Percentiles rank a stretch among this genome's conserved stretches.
Conservation (phyloP, 2,113 vertebrate species). For the Lepus europaeus region DNA sequence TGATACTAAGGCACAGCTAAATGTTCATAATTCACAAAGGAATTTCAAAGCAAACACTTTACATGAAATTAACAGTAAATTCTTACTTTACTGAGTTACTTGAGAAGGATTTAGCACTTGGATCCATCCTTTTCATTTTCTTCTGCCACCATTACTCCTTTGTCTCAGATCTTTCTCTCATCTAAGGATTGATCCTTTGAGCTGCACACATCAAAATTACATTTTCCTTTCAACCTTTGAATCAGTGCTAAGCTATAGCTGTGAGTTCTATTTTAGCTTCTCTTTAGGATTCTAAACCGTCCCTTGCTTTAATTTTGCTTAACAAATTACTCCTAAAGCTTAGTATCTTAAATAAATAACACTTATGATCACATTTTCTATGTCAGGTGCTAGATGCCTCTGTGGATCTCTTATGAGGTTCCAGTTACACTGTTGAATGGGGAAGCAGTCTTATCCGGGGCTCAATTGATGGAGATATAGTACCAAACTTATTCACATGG, state of each 20-base stretch:
- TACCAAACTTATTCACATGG: not conserved
- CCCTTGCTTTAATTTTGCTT: not conserved
- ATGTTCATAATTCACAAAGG: slow-evolving; percentile 41
- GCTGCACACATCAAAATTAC: not conserved
- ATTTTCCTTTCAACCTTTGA: not conserved
- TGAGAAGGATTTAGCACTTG: not conserved
- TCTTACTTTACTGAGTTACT: slow-evolving; percentile 23
- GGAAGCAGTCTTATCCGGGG: not conserved
- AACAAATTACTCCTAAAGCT: not conserved
- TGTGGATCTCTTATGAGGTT: not conserved
- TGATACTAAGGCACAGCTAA: not conserved
- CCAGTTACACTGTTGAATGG: not conserved
- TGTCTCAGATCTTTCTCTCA: not conserved
- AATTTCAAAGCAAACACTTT: not conserved
- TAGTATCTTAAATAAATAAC: not conserved
- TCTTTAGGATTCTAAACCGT: not conserved
- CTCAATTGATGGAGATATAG: not conserved
- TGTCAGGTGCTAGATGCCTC: not conserved
- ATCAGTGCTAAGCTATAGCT: not conserved
- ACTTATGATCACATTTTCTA: not conserved
- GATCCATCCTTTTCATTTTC: not conserved
- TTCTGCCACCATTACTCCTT: not conserved
- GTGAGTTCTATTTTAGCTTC: not conserved
- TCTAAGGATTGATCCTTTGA: not conserved
- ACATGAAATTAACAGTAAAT: slow-evolving; percentile 49